Base-by-base conservation (phyloP, 2,797 vertebrate species). In the Neosilurus hyrtlii region DNA sequence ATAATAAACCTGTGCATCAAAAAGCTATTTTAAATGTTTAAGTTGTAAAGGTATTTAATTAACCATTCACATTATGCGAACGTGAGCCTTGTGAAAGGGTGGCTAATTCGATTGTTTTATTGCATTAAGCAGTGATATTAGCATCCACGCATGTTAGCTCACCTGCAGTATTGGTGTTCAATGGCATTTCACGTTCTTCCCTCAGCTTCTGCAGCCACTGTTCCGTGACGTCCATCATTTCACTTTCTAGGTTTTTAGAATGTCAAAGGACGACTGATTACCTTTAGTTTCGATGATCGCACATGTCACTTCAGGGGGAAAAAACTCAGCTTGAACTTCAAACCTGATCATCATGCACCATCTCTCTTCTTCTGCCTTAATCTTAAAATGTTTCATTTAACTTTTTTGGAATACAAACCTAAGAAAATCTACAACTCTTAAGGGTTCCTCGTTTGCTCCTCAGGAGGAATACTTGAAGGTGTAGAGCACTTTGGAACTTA, bases 181-280 rank as follows among this genome's bases (percentile, higher is more conserved):
- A 43, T 76, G 74, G 30, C 56, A 76, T 76, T 76, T 76, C 74
- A 76, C 56, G 7, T 43, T 61, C 20, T 16, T 37, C 26, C 18
- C 16, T 59, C 26, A 4, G 26, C 37, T 37, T 59, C 52, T 18
- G 18, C 0, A 11, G 54, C 26, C 4, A 4, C 26, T 75, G 15
- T 59, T 75, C 73, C 18, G 9, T 75, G 18, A 59, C 9, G 3
- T 72, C n/a, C n/a, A 8, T 75, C 52, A 2, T 59, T 75, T 75
- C 11, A 2, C 26, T 75, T 12, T 75, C 35, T 22, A 49, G 0
- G n/a, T 77, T 54, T 68, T 22, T 66, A 5, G 77, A 82, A 82
- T 82, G 81, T 75, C 81, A 82, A 61, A 76, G 4, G n/a, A 49
- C 12, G 12, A 3, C 20, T 49, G 68, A 51, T 51, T 71, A 14